Base-by-base conservation (phyloP, 2,888 invertebrate genomes). In the Phyllotreta cruciferae region DNA sequence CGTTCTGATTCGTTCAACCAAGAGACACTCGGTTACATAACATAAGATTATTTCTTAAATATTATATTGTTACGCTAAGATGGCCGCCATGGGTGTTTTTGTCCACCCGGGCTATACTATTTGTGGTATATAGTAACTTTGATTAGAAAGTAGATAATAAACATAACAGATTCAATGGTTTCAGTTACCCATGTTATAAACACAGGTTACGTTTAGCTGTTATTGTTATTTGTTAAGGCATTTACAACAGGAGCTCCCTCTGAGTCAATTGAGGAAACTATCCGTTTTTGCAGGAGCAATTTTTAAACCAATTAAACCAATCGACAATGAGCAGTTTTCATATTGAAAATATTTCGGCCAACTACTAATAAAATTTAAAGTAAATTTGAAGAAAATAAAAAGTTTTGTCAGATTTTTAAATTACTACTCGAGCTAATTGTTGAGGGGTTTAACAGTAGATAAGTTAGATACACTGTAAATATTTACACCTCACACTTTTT, bases 101-200 rank as follows among this genome's bases (percentile, higher is more conserved):
- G 70, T 69, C 71, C 72, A 70, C 72, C 70, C 70, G 73, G 77
- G 75, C 75, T 79, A 77, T 75, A 81, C 80, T 82, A 81, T 81
- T 82, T 81, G 82, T 82, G 82, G 82, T 82, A 82, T 82, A 82
- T 82, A 82, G 82, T 82, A 81, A 81, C 78, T 81, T 81, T 81
- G 79, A 81, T 80, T 82, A 82, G 82, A 79, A 61, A 75, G 81
- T 81, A 81, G 81, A 79, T 80, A 80, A 81, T 80, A 80, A 79
- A 80, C 79, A 80, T 81, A 24, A 80, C 79, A 80, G 79, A 81
- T 77, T 81, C 79, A 81, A 81, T 80, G 82, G 82, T 81, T 81
- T 82, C 78, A 81, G 81, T 81, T 81, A 79, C 78, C 79, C 79
- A 78, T 80, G 79, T 80, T 79, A 79, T 74, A 69, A 70, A 76